Conservation (phyloP, 2,888 invertebrate genomes). For the Empis stercorea region DNA sequence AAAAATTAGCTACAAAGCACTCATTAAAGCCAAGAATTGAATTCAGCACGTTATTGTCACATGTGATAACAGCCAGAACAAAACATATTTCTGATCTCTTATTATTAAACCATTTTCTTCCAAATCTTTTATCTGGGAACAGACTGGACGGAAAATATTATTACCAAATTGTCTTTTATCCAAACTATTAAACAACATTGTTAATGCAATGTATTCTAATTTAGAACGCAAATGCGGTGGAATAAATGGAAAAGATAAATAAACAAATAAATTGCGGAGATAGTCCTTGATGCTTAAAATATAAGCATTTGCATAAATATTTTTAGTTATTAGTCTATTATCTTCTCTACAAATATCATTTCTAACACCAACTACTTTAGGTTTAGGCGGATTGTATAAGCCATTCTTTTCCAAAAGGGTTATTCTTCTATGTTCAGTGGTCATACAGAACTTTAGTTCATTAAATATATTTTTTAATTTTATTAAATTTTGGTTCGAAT, state of each 20-base stretch:
- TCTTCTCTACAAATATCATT: no score
- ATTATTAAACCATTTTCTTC: slow-evolving; percentile 1
- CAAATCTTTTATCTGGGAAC: background rate
- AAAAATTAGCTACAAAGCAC: slow-evolving; percentile 2
- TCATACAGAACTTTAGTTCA: no score
- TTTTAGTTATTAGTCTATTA: no score
- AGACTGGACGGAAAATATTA: slow-evolving; percentile 1
- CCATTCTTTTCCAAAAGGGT: no score
- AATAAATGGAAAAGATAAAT: slow-evolving; percentile 3
- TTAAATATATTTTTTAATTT: no score
- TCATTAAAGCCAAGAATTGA: slow-evolving; percentile 4
- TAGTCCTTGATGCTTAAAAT: no score
- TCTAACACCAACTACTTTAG: no score
- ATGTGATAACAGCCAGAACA: background rate
- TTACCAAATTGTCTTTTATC: slow-evolving; percentile 1
- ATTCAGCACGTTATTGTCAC: slow-evolving; percentile 5
- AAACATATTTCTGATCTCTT: background rate
- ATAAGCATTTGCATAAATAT: no score
- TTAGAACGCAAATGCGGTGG: background rate
- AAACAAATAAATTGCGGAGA: no score
- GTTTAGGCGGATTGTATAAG: no score
- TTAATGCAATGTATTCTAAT: slow-evolving; percentile 3
- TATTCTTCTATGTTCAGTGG: no score
- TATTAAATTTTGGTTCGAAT: no score
- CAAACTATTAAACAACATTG: slow-evolving; percentile 1